These are phyloP conservation scores for Sebastes nivosus DNA, from an alignment of 2,797 vertebrate genomes.

Conservation along the genomic window DNA sequence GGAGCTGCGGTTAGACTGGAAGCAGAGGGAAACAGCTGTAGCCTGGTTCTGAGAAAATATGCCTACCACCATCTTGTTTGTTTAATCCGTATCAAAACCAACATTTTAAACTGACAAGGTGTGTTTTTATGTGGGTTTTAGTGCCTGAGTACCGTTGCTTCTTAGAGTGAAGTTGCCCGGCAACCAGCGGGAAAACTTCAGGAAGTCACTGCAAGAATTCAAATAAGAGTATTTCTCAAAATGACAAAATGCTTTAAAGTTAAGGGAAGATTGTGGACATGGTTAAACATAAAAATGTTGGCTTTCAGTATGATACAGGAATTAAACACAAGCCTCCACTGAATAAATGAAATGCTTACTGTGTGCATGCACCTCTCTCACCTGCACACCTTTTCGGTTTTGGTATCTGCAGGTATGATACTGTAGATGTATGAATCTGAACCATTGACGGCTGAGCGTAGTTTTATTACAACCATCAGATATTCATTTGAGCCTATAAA, in stretches of 20 bases:
- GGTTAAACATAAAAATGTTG: neutral
- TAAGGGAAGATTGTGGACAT: neutral
- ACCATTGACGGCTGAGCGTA: neutral
- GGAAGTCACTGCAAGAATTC: neutral
- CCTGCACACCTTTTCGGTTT: neutral
- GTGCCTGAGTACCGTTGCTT: neutral
- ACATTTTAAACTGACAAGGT: neutral
- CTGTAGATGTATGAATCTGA: constrained; percentile 3
- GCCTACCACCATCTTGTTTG: neutral
- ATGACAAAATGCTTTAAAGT: neutral
- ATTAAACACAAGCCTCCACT: neutral
- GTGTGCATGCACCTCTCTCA: neutral
- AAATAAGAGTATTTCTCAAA: neutral
- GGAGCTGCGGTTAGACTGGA: neutral
- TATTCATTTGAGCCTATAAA: constrained; percentile 47
- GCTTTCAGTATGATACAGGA: neutral
- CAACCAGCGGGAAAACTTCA: neutral
- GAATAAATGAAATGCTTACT: neutral
- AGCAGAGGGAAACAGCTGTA: neutral
- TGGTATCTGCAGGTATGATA: neutral
- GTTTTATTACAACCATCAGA: constrained; percentile 52
- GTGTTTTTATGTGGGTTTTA: neutral
- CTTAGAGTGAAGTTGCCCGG: neutral
- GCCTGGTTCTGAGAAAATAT: neutral
- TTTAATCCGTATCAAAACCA: neutral